Percentiles rank a stretch among this genome's conserved stretches.
These are phyloP conservation scores for Drosophila leonis DNA, from an alignment of 2,888 invertebrate genomes.

Conservation along the genomic window DNA sequence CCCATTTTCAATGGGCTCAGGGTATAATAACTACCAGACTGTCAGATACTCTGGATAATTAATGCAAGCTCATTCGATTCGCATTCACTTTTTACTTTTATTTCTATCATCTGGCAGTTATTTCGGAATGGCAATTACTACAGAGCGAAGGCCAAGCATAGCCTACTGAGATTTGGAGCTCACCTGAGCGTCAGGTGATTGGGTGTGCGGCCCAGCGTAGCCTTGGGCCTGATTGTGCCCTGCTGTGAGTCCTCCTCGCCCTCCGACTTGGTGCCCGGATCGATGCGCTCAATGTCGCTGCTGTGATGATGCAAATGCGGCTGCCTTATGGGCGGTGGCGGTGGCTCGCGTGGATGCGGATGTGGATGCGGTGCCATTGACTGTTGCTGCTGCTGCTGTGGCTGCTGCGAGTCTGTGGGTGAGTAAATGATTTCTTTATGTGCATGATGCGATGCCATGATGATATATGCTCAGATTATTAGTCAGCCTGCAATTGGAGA, in stretches of 20 bases:
- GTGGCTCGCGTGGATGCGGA: slow-evolving; percentile 78
- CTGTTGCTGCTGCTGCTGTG: slow-evolving; percentile 45
- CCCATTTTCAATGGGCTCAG: no score
- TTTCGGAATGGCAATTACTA: slow-evolving; percentile 11
- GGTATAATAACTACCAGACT: not conserved
- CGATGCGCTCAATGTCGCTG: slow-evolving; percentile 87
- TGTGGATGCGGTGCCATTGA: slow-evolving; percentile 58
- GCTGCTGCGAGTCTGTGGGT: slow-evolving; percentile 78
- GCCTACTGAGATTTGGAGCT: slow-evolving; percentile 34
- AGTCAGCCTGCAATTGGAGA: slow-evolving; percentile 4
- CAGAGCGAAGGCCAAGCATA: not conserved
- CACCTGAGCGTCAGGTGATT: slow-evolving; percentile 96
- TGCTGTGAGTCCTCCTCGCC: slow-evolving; percentile 92
- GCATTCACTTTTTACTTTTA: not conserved
- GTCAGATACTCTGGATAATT: not conserved
- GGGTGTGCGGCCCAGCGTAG: slow-evolving; percentile 93
- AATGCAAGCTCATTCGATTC: not conserved
- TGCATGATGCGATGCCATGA: slow-evolving; percentile 28
- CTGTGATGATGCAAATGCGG: slow-evolving; percentile 85
- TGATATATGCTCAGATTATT: slow-evolving; percentile 17
- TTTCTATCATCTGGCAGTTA: slow-evolving; percentile 11
- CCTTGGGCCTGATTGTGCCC: slow-evolving; percentile 88
- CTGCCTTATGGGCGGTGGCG: slow-evolving; percentile 78
- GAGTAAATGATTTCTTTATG: slow-evolving; percentile 80
- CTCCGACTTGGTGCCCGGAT: slow-evolving; percentile 93